A percentile compares a stretch with the other conserved stretches of the same genome.
These are phyloP conservation scores for Sinelater perroti DNA, from an alignment of 2,888 invertebrate genomes.

Conservation along the genomic window DNA sequence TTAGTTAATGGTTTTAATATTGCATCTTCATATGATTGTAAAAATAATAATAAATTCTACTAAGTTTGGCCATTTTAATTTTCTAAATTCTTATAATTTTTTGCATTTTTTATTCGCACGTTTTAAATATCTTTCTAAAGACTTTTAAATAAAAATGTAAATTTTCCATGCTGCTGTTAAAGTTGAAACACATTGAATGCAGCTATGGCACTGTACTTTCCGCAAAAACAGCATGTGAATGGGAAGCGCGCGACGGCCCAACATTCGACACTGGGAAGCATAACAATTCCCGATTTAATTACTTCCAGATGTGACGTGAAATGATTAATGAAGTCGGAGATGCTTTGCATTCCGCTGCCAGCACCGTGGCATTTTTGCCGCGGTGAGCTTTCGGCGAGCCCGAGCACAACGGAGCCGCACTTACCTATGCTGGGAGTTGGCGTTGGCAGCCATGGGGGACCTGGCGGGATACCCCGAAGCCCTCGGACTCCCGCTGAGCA, in stretches of 20 bases:
- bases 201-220: slow-evolving; percentile 1
- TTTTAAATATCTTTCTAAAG: no score
- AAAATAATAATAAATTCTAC: no score
- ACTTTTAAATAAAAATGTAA: no score
- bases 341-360: slow-evolving; percentile 18
- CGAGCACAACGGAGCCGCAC: slow-evolving; percentile 49
- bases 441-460: slow-evolving; percentile 58
- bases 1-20: no score
- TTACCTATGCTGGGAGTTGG: slow-evolving; percentile 62
- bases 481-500: slow-evolving; percentile 63
- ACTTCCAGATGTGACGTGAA: slow-evolving; percentile 37
- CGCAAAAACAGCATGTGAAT: slow-evolving; percentile 5
- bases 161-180: no score
- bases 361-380: background rate
- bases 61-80: no score
- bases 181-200: no score
- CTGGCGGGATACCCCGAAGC: slow-evolving; percentile 62
- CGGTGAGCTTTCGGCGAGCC: no score
- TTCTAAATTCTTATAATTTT: no score
- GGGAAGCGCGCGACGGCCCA: no score
- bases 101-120: no score
- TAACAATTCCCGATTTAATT: slow-evolving; percentile 35
- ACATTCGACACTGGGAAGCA: slow-evolving; percentile 6
- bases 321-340: slow-evolving; percentile 33
- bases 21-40: no score